Evolutionary conservation across 2,113 vertebrate genomes (phyloP).

Genomic region (Numida meleagris): DNA sequence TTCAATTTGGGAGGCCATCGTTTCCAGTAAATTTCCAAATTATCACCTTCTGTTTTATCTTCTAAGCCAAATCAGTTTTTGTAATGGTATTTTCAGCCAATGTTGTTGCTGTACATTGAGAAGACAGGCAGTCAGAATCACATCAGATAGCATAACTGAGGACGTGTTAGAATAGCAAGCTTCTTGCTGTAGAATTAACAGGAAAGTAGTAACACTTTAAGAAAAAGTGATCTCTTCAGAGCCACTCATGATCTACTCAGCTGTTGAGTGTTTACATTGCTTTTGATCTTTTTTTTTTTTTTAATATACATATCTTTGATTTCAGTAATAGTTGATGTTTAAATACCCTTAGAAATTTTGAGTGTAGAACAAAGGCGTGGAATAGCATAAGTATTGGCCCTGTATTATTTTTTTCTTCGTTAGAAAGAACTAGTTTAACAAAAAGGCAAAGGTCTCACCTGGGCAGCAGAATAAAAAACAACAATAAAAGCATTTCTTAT

Average conservation of each 20-base stretch:
- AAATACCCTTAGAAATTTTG: not conserved
- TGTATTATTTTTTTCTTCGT: not conserved
- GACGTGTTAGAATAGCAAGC: not conserved
- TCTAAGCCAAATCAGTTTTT: not conserved
- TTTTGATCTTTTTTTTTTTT: not conserved
- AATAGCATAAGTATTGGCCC: fast-evolving
- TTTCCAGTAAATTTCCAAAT: not conserved
- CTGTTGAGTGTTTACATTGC: not conserved
- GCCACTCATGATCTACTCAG: not conserved
- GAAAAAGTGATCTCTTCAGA: not conserved
- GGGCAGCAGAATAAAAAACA: not conserved
- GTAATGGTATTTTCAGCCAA: not conserved
- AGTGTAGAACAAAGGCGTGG: fast-evolving
- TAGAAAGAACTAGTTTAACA: not conserved
- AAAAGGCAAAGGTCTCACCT: not conserved
- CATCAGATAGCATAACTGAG: not conserved
- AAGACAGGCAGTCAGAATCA: not conserved
- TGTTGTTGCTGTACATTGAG: not conserved
- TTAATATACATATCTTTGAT: not conserved
- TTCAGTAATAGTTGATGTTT: not conserved
- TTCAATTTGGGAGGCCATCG: not conserved
- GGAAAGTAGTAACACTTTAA: not conserved
- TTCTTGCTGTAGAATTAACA: not conserved
- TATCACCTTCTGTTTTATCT: not conserved
- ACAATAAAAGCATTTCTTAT: fast-evolving